A percentile compares a stretch with the other conserved stretches of the same genome.
Conservation (phyloP, 35 echinoderm and acorn worm genomes). For the Ophioderma brevispina region DNA sequence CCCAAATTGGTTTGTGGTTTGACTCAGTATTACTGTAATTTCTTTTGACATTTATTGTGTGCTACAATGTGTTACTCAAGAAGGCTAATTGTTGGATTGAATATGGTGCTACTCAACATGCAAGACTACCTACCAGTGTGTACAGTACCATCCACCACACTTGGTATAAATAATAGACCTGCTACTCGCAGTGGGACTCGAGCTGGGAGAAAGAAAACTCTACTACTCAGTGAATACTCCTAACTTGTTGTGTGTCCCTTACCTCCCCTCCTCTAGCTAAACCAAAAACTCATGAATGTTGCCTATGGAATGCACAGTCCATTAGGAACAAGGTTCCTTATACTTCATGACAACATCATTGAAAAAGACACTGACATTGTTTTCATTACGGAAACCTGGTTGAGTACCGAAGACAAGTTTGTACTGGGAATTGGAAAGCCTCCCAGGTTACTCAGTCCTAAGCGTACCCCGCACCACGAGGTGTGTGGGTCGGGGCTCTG, state of each 20-base stretch:
- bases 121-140: neutral
- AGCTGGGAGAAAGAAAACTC: neutral
- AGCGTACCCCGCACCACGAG: neutral
- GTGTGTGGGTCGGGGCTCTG: neutral
- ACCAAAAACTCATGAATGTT: neutral
- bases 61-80: neutral
- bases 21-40: too few relatives aligned
- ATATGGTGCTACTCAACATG: neutral
- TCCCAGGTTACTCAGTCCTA: neutral
- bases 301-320: neutral
- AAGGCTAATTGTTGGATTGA: neutral
- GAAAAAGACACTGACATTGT: neutral
- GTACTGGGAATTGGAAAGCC: neutral
- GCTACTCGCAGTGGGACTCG: neutral
- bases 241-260: too few relatives aligned
- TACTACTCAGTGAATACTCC: neutral
- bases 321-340: too few relatives aligned
- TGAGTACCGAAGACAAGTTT: neutral
- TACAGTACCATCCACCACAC: too few relatives aligned
- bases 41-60: too few relatives aligned
- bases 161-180: too few relatives aligned
- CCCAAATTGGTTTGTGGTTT: too few relatives aligned
- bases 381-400: neutral
- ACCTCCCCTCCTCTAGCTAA: neutral
- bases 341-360: too few relatives aligned